phyloP scores from a whole-genome alignment of 2,113 vertebrate species.

The Canis aureus region DNA sequence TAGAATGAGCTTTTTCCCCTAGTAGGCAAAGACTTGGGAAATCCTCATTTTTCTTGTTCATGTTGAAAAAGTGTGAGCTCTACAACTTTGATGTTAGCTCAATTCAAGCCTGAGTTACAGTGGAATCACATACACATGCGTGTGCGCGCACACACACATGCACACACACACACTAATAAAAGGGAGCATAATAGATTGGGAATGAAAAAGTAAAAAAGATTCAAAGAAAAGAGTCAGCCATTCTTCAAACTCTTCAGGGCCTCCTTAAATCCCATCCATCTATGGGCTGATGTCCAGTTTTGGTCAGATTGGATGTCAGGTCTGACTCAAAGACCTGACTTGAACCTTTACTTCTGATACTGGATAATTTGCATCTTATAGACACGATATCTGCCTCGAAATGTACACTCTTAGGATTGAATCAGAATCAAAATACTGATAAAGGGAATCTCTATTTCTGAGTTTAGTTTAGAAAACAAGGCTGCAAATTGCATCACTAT shows the following conservation, averaged over 20 bases:
- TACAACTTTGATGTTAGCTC: neutral
- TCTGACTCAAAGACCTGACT: neutral
- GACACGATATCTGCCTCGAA: neutral
- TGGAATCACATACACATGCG: neutral
- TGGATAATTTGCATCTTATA: neutral
- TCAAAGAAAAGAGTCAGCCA: neutral
- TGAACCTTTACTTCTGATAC: neutral
- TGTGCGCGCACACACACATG: neutral
- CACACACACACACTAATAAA: neutral
- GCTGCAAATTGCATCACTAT: neutral
- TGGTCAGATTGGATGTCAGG: neutral
- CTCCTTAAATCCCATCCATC: neutral
- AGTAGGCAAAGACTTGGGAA: constrained; percentile 27
- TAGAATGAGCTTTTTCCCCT: neutral
- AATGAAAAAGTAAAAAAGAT: neutral
- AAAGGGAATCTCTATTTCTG: neutral
- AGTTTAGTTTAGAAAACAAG: neutral
- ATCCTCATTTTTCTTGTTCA: neutral
- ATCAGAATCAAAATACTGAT: constrained; percentile 16
- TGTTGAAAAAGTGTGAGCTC: neutral
- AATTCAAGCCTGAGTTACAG: neutral
- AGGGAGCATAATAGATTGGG: neutral
- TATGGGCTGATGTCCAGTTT: neutral
- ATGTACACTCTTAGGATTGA: neutral
- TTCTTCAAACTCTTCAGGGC: neutral